Percentiles rank a stretch among this genome's conserved stretches.
These are phyloP conservation scores for Lasioglossum marginatum DNA, from an alignment of 2,888 invertebrate genomes.

Conservation along the genomic window DNA sequence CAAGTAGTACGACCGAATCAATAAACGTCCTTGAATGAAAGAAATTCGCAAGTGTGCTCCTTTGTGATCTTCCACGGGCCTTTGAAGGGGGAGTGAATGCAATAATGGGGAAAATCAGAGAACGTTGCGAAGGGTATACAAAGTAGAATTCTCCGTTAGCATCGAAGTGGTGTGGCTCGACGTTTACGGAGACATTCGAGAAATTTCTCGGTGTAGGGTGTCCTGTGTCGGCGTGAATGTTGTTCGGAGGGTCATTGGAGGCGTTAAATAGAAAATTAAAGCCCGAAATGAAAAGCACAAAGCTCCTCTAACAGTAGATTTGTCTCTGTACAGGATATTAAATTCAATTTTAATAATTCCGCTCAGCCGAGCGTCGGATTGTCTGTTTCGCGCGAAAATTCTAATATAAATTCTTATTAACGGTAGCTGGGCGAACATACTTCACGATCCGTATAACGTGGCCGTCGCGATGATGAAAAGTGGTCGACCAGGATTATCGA, in stretches of 20 bases:
- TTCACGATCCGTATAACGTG: neutral
- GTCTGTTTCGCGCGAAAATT: slow-evolving; percentile 1
- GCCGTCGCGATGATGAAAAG: slow-evolving; percentile 10
- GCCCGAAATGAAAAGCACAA: neutral
- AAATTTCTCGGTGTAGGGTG: neutral
- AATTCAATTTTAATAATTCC: slow-evolving; percentile 17
- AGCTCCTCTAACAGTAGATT: neutral
- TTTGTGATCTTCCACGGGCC: neutral
- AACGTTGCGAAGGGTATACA: neutral
- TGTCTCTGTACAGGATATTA: neutral
- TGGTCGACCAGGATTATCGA: slow-evolving; percentile 13
- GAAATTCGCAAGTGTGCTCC: neutral
- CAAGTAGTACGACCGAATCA: neutral
- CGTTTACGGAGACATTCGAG: neutral
- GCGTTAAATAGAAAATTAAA: neutral
- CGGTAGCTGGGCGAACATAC: neutral
- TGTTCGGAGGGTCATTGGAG: neutral
- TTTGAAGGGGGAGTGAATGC: neutral
- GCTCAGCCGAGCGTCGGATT: neutral
- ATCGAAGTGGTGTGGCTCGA: neutral
- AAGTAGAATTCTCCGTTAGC: neutral
- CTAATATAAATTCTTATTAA: slow-evolving; percentile 32
- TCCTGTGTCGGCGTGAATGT: neutral
- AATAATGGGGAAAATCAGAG: neutral
- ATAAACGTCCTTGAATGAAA: neutral